Evolutionary conservation across 2,797 vertebrate genomes (phyloP), one percentile per base, ranked within the genome.

Genomic region (Propithecus perrieri): DNA sequence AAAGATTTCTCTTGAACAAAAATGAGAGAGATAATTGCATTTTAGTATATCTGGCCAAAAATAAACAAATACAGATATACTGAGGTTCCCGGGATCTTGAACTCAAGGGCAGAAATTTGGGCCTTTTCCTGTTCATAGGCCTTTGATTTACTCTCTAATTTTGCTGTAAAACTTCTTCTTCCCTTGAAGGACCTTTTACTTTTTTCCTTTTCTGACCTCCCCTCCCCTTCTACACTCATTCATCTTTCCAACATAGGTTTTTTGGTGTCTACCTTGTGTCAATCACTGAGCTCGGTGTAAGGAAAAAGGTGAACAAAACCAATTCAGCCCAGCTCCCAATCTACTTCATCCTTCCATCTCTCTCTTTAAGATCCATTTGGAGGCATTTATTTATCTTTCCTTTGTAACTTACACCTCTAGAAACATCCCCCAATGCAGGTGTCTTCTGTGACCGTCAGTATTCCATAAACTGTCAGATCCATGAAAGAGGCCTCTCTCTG

Each of bases 401-500:
- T 71, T 48, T 38, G 72, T 33, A 87, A 74, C 74, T 61, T 7
- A 75, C 7, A 1, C 72, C 14, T 86, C 14, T 20, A 57, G 92
- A 87, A 67, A 76, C 30, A 28, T 46, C 59, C 57, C 8, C 20
- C 2, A 1, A 4, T 1, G 26, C 35, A 59, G 35, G 71, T 26
- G 5, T 15, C 22, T 84, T 63, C 71, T 91, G 48, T 22, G 75
- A 76, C 0, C 1, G 24, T 57, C 86, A 72, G 84, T 67, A 17
- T 55, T 83, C 96, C 46, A 26, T 55, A 43, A 61, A 69, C 86
- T 41, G 59, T 41, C 97, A 92, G 59, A 48, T 72, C 41, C 26
- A 2, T 15, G 61, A 28, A 65, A 41, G 48, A 96, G 95, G 20
- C 55, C 91, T 69, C 67, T 90, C 96, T 94, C 85, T 9, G 76